Percentiles rank a stretch among this genome's conserved stretches.
These are phyloP conservation scores for Hartigia nigra DNA, from an alignment of 2,888 invertebrate species.

Conservation along the genomic window DNA sequence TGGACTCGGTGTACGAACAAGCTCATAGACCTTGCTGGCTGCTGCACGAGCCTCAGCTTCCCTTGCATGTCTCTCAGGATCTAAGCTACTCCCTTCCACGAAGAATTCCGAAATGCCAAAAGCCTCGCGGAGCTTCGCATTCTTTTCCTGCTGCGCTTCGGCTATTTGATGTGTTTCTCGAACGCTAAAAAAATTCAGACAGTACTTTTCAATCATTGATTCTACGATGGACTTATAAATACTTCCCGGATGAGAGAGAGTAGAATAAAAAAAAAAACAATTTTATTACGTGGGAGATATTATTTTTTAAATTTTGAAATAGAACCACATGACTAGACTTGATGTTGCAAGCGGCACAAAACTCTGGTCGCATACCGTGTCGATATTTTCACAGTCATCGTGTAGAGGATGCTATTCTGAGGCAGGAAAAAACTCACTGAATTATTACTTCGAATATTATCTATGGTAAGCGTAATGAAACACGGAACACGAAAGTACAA, in stretches of 20 bases:
- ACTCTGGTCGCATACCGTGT: slow-evolving; percentile 48
- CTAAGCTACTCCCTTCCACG: slow-evolving; percentile 93
- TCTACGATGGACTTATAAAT: not conserved
- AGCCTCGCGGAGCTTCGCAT: slow-evolving; percentile 90
- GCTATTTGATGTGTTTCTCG: slow-evolving; percentile 97
- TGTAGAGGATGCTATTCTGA: slow-evolving; percentile 12
- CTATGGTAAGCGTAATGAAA: not conserved
- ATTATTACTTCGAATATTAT: not conserved
- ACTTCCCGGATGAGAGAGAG: not conserved
- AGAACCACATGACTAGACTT: not conserved
- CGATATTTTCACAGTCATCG: slow-evolving; percentile 60
- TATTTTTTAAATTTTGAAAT: not conserved
- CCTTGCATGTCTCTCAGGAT: slow-evolving; percentile 79
- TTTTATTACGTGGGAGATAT: not conserved
- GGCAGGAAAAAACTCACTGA: not conserved
- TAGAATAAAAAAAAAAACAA: not conserved
- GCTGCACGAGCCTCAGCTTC: slow-evolving; percentile 69
- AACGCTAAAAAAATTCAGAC: slow-evolving; percentile 72
- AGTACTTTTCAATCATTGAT: not conserved
- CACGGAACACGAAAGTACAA: slow-evolving; percentile 24
- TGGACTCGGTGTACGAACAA: slow-evolving; percentile 81
- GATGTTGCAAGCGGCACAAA: not conserved
- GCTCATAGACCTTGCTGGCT: slow-evolving; percentile 73
- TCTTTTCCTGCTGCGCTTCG: slow-evolving; percentile 95
- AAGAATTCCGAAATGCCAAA: slow-evolving; percentile 95